A percentile compares a stretch with the other conserved stretches of the same genome.
Conservation (phyloP, 2,888 invertebrate species). For the Eilema depressum region DNA sequence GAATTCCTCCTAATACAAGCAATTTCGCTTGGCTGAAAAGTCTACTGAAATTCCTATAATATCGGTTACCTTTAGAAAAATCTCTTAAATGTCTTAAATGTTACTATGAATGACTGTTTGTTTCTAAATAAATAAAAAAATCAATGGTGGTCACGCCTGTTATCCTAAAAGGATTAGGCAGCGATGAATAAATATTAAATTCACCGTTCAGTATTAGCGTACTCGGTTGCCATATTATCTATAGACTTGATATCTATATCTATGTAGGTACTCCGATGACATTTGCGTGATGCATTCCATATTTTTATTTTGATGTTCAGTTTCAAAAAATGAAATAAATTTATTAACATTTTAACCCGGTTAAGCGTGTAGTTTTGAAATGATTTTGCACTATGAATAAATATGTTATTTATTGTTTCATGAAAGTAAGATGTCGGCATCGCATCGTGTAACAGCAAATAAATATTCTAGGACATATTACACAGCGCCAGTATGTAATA, state of each 20-base stretch:
- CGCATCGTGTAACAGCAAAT: background rate
- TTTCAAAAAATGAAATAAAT: background rate
- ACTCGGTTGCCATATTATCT: too few relatives aligned
- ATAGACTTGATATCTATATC: background rate
- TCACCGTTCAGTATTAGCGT: too few relatives aligned
- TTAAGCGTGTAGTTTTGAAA: background rate
- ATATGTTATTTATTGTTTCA: background rate
- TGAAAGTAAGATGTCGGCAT: background rate
- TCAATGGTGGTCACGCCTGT: too few relatives aligned
- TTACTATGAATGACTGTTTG: too few relatives aligned
- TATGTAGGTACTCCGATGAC: background rate
- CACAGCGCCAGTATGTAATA: background rate
- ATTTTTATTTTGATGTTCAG: background rate
- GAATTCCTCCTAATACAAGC: too few relatives aligned
- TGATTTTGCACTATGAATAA: background rate
- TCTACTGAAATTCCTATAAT: too few relatives aligned
- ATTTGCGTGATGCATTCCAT: background rate
- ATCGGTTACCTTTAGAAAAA: too few relatives aligned
- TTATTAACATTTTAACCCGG: background rate
- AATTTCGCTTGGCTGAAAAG: too few relatives aligned
- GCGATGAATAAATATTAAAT: too few relatives aligned
- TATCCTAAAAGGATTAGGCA: too few relatives aligned
- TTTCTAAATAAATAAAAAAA: too few relatives aligned
- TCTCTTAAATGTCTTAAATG: too few relatives aligned
- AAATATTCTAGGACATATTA: slow-evolving; percentile 1